A percentile compares a stretch with the other conserved stretches of the same genome.
phyloP scores from a whole-genome alignment of 2,888 invertebrate genomes.

The Lasioglossum villosulum region DNA sequence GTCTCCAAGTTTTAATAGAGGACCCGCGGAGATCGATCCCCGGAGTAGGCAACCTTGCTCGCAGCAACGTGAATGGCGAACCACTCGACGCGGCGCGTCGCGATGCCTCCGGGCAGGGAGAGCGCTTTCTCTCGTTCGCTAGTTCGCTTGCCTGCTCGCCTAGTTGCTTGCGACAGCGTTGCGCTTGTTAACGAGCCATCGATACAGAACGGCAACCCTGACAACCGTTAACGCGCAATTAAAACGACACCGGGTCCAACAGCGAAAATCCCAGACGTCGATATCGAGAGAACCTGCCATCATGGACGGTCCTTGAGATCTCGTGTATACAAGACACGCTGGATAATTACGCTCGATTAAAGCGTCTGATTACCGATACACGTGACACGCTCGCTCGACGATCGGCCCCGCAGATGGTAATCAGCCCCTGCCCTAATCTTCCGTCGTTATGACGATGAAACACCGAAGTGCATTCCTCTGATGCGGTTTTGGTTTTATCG shows the following conservation, averaged over 20 bases:
- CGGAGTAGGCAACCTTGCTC: slow-evolving; percentile 3
- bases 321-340: slow-evolving; percentile 49
- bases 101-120: slow-evolving; percentile 1
- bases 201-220: slow-evolving; percentile 54
- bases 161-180: slow-evolving; percentile 33
- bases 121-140: neutral
- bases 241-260: slow-evolving; percentile 56
- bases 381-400: slow-evolving; percentile 17
- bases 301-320: slow-evolving; percentile 42
- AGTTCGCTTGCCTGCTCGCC: neutral
- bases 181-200: slow-evolving; percentile 67
- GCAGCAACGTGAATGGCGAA: slow-evolving; percentile 53
- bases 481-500: neutral
- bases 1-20: slow-evolving; percentile 60
- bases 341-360: slow-evolving; percentile 68
- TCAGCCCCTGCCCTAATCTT: slow-evolving; percentile 2
- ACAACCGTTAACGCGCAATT: slow-evolving; percentile 70
- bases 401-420: slow-evolving; percentile 30
- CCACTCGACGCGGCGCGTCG: slow-evolving; percentile 46
- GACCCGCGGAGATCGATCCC: slow-evolving; percentile 61
- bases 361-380: slow-evolving; percentile 63
- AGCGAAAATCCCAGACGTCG: slow-evolving; percentile 42
- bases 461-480: neutral
- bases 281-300: neutral
- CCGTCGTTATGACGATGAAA: neutral